Evolutionary conservation across 2,113 vertebrate genomes (phyloP), one percentile per base, ranked within the genome.

Genomic region (Zonotrichia leucophrys): DNA sequence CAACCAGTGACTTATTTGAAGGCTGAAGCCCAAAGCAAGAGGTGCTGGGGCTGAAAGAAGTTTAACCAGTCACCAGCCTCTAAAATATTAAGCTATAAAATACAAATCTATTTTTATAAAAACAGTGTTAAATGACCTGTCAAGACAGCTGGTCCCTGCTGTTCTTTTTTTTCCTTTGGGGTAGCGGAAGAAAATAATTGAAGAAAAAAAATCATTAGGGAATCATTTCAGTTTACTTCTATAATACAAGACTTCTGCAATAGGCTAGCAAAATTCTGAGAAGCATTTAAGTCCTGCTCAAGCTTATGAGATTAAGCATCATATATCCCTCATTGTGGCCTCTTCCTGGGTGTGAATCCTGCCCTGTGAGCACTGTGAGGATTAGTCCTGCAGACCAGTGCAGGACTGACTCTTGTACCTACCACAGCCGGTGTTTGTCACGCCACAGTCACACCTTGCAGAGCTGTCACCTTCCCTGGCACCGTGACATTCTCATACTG

Each of bases 41-140:
- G 86, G 63, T 92, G 49, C 80, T 74, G 76, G 64, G 83, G 78
- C 81, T 93, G 83, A 89, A 94, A 89, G 88, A 90, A 64, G 49
- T 91, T 92, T 89, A 91, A 96, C 78, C 86, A 95, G 84, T 88
- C 56, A 83, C 49, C 49, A 73, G 55, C 39, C 92, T 93, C 77
- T 95, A 95, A 96, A 95, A 94, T 92, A 95, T 89, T 91, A 91
- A 95, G 77, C 87, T 64, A 89, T 90, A 92, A 94, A 95, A 91
- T 83, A 92, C 81, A 94, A 76, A 86, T 73, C 74, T 74, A 27
- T 79, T 87, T 90, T 84, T 87, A 89, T 58, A 89, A 93, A 93
- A 93, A 75, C 17, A 53, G 56, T 93, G 92, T 92, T 96, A 94
- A 94, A 95, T 93, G 69, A 89, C 77, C 69, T 79, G 56, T 80